phyloP scores from a whole-genome alignment of 1,140 invertebrate species.

The Euwallacea fornicatus region DNA sequence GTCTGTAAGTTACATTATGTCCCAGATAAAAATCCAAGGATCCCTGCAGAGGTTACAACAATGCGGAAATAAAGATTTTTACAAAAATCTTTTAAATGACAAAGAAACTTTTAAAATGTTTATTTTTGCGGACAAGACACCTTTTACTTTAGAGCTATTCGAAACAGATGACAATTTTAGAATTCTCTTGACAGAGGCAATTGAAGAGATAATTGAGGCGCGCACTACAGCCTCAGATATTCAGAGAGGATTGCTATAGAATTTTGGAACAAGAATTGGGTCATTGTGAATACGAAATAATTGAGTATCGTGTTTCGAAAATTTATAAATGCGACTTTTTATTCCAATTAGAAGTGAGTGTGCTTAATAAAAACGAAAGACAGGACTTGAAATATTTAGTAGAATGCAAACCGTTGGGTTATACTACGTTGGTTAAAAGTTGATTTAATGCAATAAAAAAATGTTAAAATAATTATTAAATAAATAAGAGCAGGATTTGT shows the following conservation, averaged over 20 bases:
- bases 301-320: slow-evolving; percentile 4
- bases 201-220: slow-evolving; percentile 26
- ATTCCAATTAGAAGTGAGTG: too few species aligned
- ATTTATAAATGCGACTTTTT: too few species aligned
- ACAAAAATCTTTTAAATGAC: slow-evolving; percentile 24
- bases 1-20: slow-evolving; percentile 32
- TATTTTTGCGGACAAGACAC: slow-evolving; percentile 30
- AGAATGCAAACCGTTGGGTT: too few species aligned
- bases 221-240: slow-evolving; percentile 15
- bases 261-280: slow-evolving; percentile 26
- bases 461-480: too few species aligned
- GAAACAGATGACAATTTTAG: slow-evolving; percentile 26
- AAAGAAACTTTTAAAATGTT: slow-evolving; percentile 25
- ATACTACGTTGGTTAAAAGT: too few species aligned
- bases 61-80: slow-evolving; percentile 33
- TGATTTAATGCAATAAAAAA: too few species aligned
- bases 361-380: too few species aligned
- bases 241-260: slow-evolving; percentile 32
- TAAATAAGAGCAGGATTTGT: too few species aligned
- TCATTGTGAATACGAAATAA: slow-evolving; percentile 13
- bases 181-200: slow-evolving; percentile 18
- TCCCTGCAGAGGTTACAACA: slow-evolving; percentile 27
- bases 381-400: too few species aligned
- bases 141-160: slow-evolving; percentile 31
- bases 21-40: slow-evolving; percentile 32